phyloP scores from a whole-genome alignment of 1,140 invertebrate species.

The Pygmarrhopalites habei region DNA sequence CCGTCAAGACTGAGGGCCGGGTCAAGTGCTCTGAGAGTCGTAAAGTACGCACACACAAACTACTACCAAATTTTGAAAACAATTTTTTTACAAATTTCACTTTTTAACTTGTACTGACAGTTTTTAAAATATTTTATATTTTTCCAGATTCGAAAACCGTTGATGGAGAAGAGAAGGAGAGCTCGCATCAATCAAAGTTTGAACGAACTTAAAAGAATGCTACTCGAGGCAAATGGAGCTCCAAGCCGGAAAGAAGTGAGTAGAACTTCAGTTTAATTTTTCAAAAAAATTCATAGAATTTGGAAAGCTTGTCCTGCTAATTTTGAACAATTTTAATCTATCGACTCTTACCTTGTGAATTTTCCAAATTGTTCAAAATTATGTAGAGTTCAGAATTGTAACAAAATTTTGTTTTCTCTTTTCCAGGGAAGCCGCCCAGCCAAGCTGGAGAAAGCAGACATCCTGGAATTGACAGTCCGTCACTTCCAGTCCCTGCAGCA shows the following conservation, averaged over 20 bases:
- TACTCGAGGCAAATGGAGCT: slow-evolving; percentile 49
- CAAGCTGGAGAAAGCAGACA: slow-evolving; percentile 94
- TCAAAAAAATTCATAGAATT: too few species aligned
- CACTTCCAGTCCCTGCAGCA: slow-evolving; percentile 50
- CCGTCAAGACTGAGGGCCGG: background rate
- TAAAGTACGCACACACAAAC: slow-evolving; percentile 11
- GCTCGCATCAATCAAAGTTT: slow-evolving; percentile 61
- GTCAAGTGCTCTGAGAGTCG: slow-evolving; percentile 28
- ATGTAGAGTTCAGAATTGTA: too few species aligned
- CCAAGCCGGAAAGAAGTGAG: slow-evolving; percentile 38
- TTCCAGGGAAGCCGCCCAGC: slow-evolving; percentile 46
- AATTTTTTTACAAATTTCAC: background rate
- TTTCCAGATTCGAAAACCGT: slow-evolving; percentile 56
- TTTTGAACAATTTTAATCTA: too few species aligned
- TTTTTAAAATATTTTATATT: background rate
- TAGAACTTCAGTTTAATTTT: too few species aligned
- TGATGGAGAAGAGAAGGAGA: slow-evolving; percentile 61
- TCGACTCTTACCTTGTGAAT: too few species aligned
- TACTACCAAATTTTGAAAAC: background rate
- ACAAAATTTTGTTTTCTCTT: background rate
- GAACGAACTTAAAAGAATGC: slow-evolving; percentile 54
- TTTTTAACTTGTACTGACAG: background rate
- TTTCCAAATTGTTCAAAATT: too few species aligned
- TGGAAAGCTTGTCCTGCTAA: too few species aligned
- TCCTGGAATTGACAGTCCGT: slow-evolving; percentile 68